Evolutionary conservation across 2,888 invertebrate genomes (phyloP).

Genomic region (Philaethria dido): DNA sequence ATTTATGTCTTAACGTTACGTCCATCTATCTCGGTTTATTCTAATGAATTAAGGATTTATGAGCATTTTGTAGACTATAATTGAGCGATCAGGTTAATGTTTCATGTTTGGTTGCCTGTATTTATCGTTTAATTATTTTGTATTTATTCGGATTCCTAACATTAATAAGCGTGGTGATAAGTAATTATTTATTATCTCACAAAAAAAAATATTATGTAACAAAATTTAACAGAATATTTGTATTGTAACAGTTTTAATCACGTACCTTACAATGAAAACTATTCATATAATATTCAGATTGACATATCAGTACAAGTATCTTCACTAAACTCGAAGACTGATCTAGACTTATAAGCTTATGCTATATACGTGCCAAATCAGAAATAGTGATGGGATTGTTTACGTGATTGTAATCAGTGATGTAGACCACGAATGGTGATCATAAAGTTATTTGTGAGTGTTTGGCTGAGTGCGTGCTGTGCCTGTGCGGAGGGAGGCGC

Average conservation of each 20-base stretch:
- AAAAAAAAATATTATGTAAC: too few relatives aligned
- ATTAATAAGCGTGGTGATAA: background rate
- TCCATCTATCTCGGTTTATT: constrained; percentile 1
- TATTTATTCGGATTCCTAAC: background rate
- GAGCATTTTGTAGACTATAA: background rate
- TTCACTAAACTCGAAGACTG: constrained; percentile 71
- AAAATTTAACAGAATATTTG: too few relatives aligned
- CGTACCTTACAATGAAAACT: constrained; percentile 2
- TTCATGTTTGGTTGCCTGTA: constrained; percentile 5
- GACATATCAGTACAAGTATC: constrained; percentile 72
- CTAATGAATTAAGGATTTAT: constrained; percentile 11
- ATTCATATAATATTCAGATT: constrained; percentile 51
- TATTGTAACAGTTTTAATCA: background rate
- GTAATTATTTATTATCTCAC: too few relatives aligned
- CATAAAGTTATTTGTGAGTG: constrained; percentile 45
- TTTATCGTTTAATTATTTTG: constrained; percentile 3
- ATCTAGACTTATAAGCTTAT: constrained; percentile 58
- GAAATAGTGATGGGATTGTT: constrained; percentile 36
- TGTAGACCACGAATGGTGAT: constrained; percentile 46
- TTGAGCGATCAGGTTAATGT: constrained; percentile 6
- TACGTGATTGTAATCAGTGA: constrained; percentile 29
- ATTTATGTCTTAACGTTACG: background rate
- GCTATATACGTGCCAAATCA: constrained; percentile 55
- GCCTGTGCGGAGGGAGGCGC: constrained; percentile 59
- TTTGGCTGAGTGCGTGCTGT: constrained; percentile 48